Conservation (phyloP, 2,113 vertebrate species). For the Amphiprion ocellaris region DNA sequence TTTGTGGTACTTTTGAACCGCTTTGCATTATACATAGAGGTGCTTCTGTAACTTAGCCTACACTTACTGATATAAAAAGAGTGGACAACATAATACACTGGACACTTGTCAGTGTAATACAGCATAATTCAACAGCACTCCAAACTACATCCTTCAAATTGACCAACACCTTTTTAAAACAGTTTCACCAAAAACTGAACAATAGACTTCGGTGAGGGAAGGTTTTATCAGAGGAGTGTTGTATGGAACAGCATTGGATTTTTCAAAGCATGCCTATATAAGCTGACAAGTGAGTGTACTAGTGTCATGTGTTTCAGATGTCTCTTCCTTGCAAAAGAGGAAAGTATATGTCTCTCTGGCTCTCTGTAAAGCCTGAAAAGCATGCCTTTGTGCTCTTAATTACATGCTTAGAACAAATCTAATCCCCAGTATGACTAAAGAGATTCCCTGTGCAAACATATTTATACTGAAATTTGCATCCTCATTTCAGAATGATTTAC, state of each 20-base stretch:
- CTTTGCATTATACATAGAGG: too few relatives aligned
- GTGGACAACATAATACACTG: too few relatives aligned
- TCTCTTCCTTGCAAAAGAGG: background rate
- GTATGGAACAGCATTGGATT: background rate
- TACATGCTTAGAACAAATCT: constrained; percentile 44
- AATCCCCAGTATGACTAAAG: constrained; percentile 69
- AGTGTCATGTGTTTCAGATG: background rate
- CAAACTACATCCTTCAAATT: too few relatives aligned
- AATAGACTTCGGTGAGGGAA: background rate
- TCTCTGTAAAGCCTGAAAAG: constrained; percentile 51
- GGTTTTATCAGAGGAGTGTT: background rate
- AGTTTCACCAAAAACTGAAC: too few relatives aligned
- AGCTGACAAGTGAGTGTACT: background rate
- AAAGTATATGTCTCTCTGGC: constrained; percentile 39
- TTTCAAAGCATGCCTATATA: background rate
- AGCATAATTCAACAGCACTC: too few relatives aligned
- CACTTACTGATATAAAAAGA: too few relatives aligned
- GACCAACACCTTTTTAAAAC: too few relatives aligned
- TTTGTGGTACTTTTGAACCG: too few relatives aligned
- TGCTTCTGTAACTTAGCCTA: too few relatives aligned
- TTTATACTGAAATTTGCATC: constrained; percentile 51
- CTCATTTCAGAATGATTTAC: constrained; percentile 13
- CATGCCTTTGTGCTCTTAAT: constrained; percentile 61
- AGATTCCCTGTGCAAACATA: constrained; percentile 61
- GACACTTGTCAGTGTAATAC: too few relatives aligned